Percentiles rank a stretch among this genome's conserved stretches.
phyloP scores from a whole-genome alignment of 2,113 vertebrate species.

The Jaculus jaculus region DNA sequence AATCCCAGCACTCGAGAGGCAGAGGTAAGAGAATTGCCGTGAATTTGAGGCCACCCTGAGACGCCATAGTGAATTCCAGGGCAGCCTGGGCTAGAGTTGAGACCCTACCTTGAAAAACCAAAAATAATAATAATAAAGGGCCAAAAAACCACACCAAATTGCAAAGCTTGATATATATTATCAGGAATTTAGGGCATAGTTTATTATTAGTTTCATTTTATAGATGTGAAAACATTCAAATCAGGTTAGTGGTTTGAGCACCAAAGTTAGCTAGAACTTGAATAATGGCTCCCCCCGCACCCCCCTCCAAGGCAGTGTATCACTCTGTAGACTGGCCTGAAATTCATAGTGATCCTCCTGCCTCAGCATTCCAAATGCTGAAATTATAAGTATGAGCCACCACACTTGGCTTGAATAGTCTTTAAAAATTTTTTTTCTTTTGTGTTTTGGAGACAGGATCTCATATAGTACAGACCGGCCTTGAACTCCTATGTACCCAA shows the following conservation, averaged over 20 bases:
- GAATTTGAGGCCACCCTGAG: no score
- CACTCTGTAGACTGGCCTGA: neutral
- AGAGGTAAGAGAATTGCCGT: no score
- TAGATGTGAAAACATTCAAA: slow-evolving; percentile 7
- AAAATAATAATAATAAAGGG: neutral
- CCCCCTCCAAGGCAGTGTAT: neutral
- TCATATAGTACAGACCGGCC: neutral
- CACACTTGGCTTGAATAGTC: neutral
- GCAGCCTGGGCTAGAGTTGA: no score
- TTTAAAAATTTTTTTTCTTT: no score
- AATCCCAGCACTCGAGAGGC: no score
- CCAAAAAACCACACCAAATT: neutral
- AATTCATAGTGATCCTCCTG: neutral
- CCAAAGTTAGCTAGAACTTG: neutral
- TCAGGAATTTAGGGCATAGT: neutral
- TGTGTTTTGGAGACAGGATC: no score
- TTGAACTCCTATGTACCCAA: neutral
- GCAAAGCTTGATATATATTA: neutral
- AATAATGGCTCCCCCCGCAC: neutral
- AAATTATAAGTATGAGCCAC: neutral
- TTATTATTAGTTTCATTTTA: slow-evolving; percentile 17
- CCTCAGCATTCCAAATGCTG: neutral
- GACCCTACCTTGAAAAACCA: neutral
- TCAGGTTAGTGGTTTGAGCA: neutral
- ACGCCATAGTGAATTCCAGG: no score